Base-by-base conservation (phyloP, 2,888 invertebrate species). In the Oscheius sp. region DNA sequence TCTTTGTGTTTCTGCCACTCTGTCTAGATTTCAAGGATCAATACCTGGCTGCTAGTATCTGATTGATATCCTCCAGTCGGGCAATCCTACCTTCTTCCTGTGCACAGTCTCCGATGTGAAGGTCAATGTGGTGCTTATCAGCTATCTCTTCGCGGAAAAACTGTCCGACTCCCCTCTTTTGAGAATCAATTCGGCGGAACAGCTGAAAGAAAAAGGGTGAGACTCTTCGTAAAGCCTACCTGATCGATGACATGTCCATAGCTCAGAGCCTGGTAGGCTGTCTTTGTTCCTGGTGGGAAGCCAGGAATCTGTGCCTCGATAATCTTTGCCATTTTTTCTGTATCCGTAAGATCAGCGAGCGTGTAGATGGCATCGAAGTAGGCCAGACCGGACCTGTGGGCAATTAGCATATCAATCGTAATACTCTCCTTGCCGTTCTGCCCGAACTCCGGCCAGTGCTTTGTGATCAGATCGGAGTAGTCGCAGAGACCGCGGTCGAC, bases 381-480 rank as follows among this genome's bases (percentile, higher is more conserved):
- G 60, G 89, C 85, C 29, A 90, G 79, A 7, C 90, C 90, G 21
- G 89, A 89, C 89, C 87, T 86, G 78, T 90, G 89, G 70, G 87
- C 86, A 9, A 90, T 72, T 4, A 90, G 84, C 81, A 88, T 87
- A 59, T 88, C 86, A 35, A 90, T 82, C 3, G 90, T 90, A 32
- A 89, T 88, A 29, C 84, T 76, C 50, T 87, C 85, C 77, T 90
- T 90, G 13, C 89, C 90, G 80, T 90, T 89, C 73, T 87, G 84
- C 7, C 85, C 89, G 85, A 90, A 90, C 70, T 90, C 89, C 51
- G 90, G 90, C 90, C 90, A 90, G 76, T 89, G 88, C 42, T 82
- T 85, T 29, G 83, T 77, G 0, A 90, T 87, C 53, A 75, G 72
- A 50, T 88, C 85, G 21, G 85, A 79, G 78, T 90, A 90, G 33